Evolutionary conservation across 2,113 vertebrate genomes (phyloP), one percentile per base, ranked within the genome.

Genomic region (Chrysochloris asiatica): DNA sequence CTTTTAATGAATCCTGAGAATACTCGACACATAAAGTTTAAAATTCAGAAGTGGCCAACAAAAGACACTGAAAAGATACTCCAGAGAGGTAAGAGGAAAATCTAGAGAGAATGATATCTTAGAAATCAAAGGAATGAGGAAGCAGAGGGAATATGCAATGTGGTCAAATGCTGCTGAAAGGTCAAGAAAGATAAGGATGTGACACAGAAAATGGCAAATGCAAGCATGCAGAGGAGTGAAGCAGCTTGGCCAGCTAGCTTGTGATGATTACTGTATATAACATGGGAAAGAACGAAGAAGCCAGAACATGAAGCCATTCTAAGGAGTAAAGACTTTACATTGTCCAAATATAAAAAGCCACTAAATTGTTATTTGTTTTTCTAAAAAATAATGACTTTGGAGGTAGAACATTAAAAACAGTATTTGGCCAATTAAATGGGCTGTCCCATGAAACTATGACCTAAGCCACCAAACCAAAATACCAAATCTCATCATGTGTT

Each of bases 71-170:
- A 61, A 61, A 8, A 61, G 5, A 61, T 7, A 61, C 26, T 4
- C 4, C 24, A 61, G 59, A 26, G 26, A 61, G 59, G 59, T 65
- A 50, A 78, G 59, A 80, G n/a, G 21, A 26, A 86, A 67, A 36
- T 72, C 30, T 93, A 77, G 71, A 83, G 90, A 63, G 69, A 93
- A 88, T 52, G 75, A 61, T 48, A n/a, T 38, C 85, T 73, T 3
- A 17, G 61, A 86, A 89, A 36, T 47, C 43, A 75, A 48, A 17
- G 14, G 72, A 75, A 36, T n/a, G 22, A 69, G 67, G n/a, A 17
- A 38, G 26, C 38, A 36, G 63, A 85, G 12, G 73, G 26, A 21
- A 7, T 67, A 11, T 47, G 38, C 33, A 38, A 17, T 76, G 22
- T 41, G 30, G 19, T 67, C 47, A 33, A 69, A 61, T 12, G 48